Percentiles rank a stretch among this genome's conserved stretches.
These are phyloP conservation scores for Phortica okadai DNA, from an alignment of 2,888 invertebrate species.

Conservation along the genomic window DNA sequence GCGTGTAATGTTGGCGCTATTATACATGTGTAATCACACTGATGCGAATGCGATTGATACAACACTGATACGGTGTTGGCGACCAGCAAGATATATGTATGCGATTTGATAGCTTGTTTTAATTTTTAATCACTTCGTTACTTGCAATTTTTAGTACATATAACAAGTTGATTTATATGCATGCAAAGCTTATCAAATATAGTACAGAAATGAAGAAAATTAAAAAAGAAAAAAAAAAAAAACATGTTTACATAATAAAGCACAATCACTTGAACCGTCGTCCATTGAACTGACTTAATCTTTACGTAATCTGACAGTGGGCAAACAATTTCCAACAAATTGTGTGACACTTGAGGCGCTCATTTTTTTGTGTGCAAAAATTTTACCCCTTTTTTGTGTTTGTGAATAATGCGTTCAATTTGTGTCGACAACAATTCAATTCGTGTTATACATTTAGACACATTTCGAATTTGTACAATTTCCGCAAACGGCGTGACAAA, in stretches of 20 bases:
- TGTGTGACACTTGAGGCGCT: slow-evolving; percentile 45
- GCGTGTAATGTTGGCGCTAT: background rate
- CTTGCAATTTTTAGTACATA: no score
- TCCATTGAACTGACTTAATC: background rate
- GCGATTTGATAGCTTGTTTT: background rate
- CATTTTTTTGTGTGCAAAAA: slow-evolving; percentile 55
- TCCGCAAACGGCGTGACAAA: slow-evolving; percentile 46
- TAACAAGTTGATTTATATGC: no score
- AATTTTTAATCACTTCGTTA: background rate
- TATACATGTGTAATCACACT: slow-evolving; percentile 12
- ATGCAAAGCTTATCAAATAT: no score
- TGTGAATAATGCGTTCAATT: slow-evolving; percentile 18
- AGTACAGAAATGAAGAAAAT: no score
- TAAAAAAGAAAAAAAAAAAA: no score
- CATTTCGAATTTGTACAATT: slow-evolving; percentile 57
- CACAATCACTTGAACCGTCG: background rate
- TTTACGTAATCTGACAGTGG: background rate
- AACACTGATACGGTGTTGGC: background rate
- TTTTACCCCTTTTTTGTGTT: slow-evolving; percentile 28
- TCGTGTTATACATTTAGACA: slow-evolving; percentile 62
- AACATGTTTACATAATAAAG: no score
- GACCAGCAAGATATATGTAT: background rate
- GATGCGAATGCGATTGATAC: background rate
- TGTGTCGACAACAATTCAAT: slow-evolving; percentile 50
- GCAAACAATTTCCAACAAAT: slow-evolving; percentile 28